Percentiles rank a stretch among this genome's conserved stretches.
These are phyloP conservation scores for Hyperoplus immaculatus DNA, from an alignment of 2,797 vertebrate species.

Conservation along the genomic window DNA sequence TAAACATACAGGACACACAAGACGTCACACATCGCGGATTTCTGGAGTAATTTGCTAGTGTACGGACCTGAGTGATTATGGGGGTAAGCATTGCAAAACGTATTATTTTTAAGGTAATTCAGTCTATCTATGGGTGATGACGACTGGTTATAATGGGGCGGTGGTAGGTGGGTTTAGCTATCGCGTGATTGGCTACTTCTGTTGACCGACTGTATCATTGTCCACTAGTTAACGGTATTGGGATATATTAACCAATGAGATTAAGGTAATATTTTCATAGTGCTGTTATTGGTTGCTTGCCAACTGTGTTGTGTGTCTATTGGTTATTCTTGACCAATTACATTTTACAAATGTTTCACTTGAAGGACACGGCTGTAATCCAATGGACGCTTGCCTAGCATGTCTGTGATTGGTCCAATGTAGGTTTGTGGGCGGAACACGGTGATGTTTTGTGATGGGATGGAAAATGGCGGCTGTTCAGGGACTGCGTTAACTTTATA, in stretches of 20 bases:
- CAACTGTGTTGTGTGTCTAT: slow-evolving; percentile 1
- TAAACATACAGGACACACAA: not conserved
- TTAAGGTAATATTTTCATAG: not conserved
- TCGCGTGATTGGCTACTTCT: slow-evolving; percentile 47
- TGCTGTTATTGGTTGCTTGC: slow-evolving; percentile 46
- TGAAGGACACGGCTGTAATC: slow-evolving; percentile 53
- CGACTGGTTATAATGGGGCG: slow-evolving; percentile 45
- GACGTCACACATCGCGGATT: slow-evolving; percentile 8
- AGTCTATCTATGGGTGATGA: slow-evolving; percentile 30
- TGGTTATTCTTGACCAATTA: slow-evolving; percentile 47
- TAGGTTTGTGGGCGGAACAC: slow-evolving; percentile 65
- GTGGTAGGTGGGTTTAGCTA: not conserved
- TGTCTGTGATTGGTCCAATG: slow-evolving; percentile 42
- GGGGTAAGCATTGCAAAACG: slow-evolving; percentile 59
- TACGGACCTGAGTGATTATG: slow-evolving; percentile 49
- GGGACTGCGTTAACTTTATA: slow-evolving; percentile 77
- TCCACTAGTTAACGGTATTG: slow-evolving; percentile 8
- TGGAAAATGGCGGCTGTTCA: slow-evolving; percentile 91
- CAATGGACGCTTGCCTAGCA: slow-evolving; percentile 43
- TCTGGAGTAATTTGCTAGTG: not conserved
- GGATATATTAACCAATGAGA: slow-evolving; percentile 46
- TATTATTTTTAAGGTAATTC: slow-evolving; percentile 6
- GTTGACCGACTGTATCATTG: slow-evolving; percentile 12
- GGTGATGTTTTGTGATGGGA: slow-evolving; percentile 86
- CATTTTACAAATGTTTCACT: fast-evolving